Percentiles rank a stretch among this genome's conserved stretches.
These are phyloP conservation scores for Tetropium fuscum DNA, from an alignment of 2,888 invertebrate species.

Conservation along the genomic window DNA sequence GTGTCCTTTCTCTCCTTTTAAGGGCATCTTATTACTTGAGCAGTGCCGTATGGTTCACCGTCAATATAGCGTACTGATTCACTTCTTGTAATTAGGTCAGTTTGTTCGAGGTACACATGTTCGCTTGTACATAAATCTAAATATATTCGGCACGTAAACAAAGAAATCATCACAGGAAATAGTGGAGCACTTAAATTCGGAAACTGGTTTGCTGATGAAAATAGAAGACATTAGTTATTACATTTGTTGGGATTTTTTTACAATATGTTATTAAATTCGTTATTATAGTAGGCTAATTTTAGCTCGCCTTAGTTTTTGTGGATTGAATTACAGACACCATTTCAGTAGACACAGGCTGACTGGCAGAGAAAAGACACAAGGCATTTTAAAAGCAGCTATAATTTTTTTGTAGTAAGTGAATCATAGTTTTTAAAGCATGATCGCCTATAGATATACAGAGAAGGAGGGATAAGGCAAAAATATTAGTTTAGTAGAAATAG, in stretches of 20 bases:
- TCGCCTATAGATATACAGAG: no score
- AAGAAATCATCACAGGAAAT: slow-evolving; percentile 54
- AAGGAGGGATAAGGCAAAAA: no score
- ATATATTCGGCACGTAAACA: slow-evolving; percentile 51
- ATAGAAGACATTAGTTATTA: neutral
- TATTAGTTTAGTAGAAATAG: no score
- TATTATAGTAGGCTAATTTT: no score
- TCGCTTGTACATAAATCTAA: slow-evolving; percentile 48
- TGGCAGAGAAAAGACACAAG: no score
- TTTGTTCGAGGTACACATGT: slow-evolving; percentile 41
- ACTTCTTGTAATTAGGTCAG: slow-evolving; percentile 42
- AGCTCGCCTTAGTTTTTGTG: no score
- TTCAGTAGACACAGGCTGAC: no score
- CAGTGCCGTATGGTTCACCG: neutral
- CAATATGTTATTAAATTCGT: neutral
- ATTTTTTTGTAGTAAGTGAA: no score
- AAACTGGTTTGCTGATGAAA: slow-evolving; percentile 10
- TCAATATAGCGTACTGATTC: neutral
- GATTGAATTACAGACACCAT: no score
- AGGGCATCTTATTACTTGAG: slow-evolving; percentile 15
- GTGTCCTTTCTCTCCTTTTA: slow-evolving; percentile 27
- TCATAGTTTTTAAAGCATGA: no score
- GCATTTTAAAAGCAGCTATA: no score
- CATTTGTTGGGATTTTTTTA: neutral
- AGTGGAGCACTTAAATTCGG: slow-evolving; percentile 12